Conservation (phyloP, 2,888 invertebrate species). For the Gerris lacustris region DNA sequence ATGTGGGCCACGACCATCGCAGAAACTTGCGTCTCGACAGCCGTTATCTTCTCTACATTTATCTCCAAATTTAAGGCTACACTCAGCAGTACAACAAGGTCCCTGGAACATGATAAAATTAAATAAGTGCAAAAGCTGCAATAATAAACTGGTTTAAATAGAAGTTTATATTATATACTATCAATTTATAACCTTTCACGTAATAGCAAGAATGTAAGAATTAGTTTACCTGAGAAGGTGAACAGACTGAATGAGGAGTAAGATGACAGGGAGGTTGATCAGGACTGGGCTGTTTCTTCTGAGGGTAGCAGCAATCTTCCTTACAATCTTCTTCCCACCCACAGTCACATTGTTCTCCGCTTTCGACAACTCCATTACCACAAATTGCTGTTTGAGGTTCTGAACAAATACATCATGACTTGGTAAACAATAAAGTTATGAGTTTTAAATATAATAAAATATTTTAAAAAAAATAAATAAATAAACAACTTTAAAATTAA, state of each 20-base stretch:
- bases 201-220: too few species aligned
- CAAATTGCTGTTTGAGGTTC: slow-evolving; percentile 90
- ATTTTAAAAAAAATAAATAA: too few species aligned
- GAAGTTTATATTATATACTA: too few species aligned
- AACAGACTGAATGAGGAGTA: slow-evolving; percentile 64
- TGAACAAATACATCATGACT: slow-evolving; percentile 35
- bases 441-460: too few species aligned
- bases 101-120: slow-evolving; percentile 46
- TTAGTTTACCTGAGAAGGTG: slow-evolving; percentile 58
- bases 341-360: slow-evolving; percentile 96
- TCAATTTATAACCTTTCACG: too few species aligned
- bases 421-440: background rate
- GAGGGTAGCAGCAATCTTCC: slow-evolving; percentile 86
- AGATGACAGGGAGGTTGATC: slow-evolving; percentile 77
- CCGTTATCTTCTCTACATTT: slow-evolving; percentile 89
- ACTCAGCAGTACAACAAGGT: slow-evolving; percentile 85
- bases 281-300: slow-evolving; percentile 61
- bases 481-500: background rate
- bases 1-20: slow-evolving; percentile 74
- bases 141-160: too few species aligned
- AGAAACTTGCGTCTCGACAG: slow-evolving; percentile 82
- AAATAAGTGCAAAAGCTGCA: background rate
- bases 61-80: slow-evolving; percentile 70
- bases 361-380: slow-evolving; percentile 95
- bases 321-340: slow-evolving; percentile 96